These are phyloP conservation scores for Odobenus rosmarus DNA, from an alignment of 2,113 vertebrate genomes.

Conservation along the genomic window DNA sequence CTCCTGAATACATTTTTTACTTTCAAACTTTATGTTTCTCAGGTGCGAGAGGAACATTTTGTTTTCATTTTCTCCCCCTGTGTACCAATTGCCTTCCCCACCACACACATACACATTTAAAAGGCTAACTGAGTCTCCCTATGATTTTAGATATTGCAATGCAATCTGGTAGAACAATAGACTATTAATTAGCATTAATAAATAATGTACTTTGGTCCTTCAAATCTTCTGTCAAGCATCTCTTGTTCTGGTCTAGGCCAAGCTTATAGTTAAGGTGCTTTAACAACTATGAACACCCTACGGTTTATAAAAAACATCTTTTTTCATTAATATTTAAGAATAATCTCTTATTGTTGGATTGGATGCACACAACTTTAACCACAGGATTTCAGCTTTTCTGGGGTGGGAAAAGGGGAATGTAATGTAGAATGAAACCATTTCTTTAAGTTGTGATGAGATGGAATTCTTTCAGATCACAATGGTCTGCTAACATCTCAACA, in stretches of 20 bases:
- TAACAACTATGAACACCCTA: neutral
- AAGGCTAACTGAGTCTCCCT: neutral
- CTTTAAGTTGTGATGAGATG: neutral
- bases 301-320: neutral
- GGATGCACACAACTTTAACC: neutral
- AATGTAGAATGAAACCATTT: neutral
- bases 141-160: neutral
- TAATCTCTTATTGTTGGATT: neutral
- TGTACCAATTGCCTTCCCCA: neutral
- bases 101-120: neutral
- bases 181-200: neutral
- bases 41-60: neutral
- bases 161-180: neutral
- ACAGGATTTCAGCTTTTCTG: neutral
- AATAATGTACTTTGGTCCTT: neutral
- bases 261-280: neutral
- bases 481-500: neutral
- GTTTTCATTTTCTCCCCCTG: neutral
- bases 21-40: neutral
- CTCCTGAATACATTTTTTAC: neutral
- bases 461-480: neutral
- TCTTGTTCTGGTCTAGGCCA: neutral
- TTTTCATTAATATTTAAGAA: conserved; percentile 14
- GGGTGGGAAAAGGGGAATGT: too few species aligned
- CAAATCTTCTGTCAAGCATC: too few species aligned